phyloP scores from a whole-genome alignment of 2,888 invertebrate genomes.

The Pimpla rufipes region DNA sequence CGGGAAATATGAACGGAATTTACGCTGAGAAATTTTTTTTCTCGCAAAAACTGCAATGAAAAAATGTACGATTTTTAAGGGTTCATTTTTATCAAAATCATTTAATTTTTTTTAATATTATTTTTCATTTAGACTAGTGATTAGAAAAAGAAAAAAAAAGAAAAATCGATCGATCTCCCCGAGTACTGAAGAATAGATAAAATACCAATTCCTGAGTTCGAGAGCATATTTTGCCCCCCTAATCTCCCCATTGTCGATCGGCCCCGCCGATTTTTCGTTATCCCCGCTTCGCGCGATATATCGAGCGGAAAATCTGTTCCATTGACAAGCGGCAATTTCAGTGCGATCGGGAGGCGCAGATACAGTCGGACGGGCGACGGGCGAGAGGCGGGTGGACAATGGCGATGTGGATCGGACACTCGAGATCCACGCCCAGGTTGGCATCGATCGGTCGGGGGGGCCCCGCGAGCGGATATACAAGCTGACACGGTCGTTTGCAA shows the following conservation, averaged over 20 bases:
- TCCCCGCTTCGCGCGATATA: background rate
- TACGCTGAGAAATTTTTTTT: background rate
- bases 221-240: background rate
- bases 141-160: no score
- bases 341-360: slow-evolving; percentile 56
- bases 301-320: slow-evolving; percentile 57
- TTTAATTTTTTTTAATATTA: no score
- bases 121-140: no score
- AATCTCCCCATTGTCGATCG: background rate
- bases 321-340: slow-evolving; percentile 37
- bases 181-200: background rate
- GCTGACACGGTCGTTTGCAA: slow-evolving; percentile 24
- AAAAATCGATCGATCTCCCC: background rate
- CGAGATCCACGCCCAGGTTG: slow-evolving; percentile 71
- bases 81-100: no score
- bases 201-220: background rate
- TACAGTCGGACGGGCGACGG: slow-evolving; percentile 29
- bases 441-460: slow-evolving; percentile 23
- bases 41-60: background rate
- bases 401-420: slow-evolving; percentile 67
- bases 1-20: no score
- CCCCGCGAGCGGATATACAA: slow-evolving; percentile 1
- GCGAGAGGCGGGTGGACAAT: slow-evolving; percentile 25
- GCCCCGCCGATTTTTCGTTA: slow-evolving; percentile 7
- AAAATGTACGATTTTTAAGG: background rate